A percentile compares a stretch with the other conserved stretches of the same genome.
Evolutionary conservation across 2,888 invertebrate genomes (phyloP).

Genomic region (Apodemia mormo): DNA sequence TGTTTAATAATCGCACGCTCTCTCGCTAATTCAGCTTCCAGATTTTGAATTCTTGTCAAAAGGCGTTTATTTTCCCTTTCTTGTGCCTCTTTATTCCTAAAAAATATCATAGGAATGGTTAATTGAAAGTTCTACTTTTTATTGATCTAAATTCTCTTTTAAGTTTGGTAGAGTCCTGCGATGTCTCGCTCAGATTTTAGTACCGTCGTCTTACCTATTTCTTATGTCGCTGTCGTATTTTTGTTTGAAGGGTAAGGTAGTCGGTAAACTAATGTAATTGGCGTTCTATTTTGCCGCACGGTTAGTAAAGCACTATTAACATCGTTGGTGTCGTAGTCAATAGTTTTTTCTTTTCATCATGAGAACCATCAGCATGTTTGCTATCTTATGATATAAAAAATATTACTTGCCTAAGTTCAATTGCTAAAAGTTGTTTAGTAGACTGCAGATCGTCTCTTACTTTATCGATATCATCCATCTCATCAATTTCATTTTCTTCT

Average conservation of each 20-base stretch:
- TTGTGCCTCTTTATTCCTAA: slow-evolving; percentile 90
- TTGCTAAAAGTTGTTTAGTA: slow-evolving; percentile 93
- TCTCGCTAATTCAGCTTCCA: slow-evolving; percentile 91
- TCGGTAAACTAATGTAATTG: no score
- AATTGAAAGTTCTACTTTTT: background rate
- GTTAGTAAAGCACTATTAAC: no score
- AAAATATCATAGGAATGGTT: background rate
- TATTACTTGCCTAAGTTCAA: slow-evolving; percentile 84
- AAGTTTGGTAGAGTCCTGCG: background rate
- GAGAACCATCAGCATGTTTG: no score
- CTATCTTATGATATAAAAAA: background rate
- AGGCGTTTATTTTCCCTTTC: slow-evolving; percentile 93
- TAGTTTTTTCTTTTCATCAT: no score
- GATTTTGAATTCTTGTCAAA: slow-evolving; percentile 87
- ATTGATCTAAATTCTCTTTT: background rate
- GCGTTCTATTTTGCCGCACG: no score
- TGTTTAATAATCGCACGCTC: slow-evolving; percentile 82
- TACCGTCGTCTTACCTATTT: no score
- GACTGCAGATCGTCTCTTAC: slow-evolving; percentile 95
- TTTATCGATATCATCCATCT: slow-evolving; percentile 95
- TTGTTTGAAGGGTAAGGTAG: no score
- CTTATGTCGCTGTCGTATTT: no score
- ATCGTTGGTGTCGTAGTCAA: no score
- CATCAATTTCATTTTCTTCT: slow-evolving; percentile 89
- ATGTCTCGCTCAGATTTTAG: no score